Evolutionary conservation across 2,888 invertebrate genomes (phyloP).

Genomic region (Plemyria rubiginata): DNA sequence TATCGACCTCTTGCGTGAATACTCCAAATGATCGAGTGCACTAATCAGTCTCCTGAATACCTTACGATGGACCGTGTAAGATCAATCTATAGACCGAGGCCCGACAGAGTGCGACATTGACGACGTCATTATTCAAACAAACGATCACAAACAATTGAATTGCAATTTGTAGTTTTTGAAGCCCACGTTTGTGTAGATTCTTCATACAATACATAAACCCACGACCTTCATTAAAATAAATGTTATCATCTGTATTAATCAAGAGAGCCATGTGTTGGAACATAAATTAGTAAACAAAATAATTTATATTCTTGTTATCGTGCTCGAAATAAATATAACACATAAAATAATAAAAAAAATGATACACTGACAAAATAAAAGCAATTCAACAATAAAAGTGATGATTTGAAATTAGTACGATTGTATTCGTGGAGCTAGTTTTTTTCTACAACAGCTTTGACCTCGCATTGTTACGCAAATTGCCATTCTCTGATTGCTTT

Average conservation of each 20-base stretch:
- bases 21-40: conserved; percentile 18
- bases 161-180: conserved; percentile 55
- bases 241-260: conserved; percentile 54
- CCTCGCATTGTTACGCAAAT: conserved; percentile 39
- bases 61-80: conserved; percentile 36
- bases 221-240: conserved; percentile 61
- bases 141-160: conserved; percentile 44
- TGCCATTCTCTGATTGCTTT: conserved; percentile 40
- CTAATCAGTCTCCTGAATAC: conserved; percentile 18
- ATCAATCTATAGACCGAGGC: conserved; percentile 50
- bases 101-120: conserved; percentile 68
- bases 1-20: conserved; percentile 4
- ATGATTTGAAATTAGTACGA: conserved; percentile 54
- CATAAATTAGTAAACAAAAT: conserved; percentile 60
- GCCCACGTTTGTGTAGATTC: conserved; percentile 54
- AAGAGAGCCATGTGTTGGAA: conserved; percentile 54
- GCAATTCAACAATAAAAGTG: conserved; percentile 50
- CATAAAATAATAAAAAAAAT: conserved; percentile 46
- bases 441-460: conserved; percentile 80
- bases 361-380: conserved; percentile 62
- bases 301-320: conserved; percentile 52
- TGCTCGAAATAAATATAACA: conserved; percentile 56
- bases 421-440: conserved; percentile 76
- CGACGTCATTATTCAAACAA: conserved; percentile 56
- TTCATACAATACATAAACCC: conserved; percentile 57